Base-by-base conservation (phyloP, 2,113 vertebrate species). In the Pseudorasbora parva region DNA sequence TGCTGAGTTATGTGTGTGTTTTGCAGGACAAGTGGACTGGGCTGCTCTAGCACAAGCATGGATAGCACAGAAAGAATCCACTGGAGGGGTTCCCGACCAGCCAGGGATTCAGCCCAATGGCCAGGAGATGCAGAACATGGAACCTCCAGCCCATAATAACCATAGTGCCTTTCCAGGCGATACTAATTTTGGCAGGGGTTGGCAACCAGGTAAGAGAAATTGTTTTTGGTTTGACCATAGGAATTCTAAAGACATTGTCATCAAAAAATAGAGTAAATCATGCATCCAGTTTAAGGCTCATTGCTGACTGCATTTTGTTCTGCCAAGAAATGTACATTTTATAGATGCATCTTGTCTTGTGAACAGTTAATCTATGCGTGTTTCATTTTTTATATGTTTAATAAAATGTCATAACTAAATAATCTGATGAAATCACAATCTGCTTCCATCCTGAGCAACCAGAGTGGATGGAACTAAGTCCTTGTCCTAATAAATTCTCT, bases 11-110 rank as follows among this genome's bases (percentile, higher is more conserved):
- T 33, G 14, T 12, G 9, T 15, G 45, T 81, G 19, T 87, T 15
- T 25, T 85, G 60, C 74, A 99, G 98, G 98, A 91, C 98, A 99
- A 90, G 98, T 99, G 89, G 98, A 99, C 92, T 99, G 98, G 98
- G 98, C 98, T 75, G 98, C 98, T 33, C 94, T 99, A 92, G 98
- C 98, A 83, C 98, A 99, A 93, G 98, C 98, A 88, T 99, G 98
- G 98, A 99, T 99, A 89, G 98, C 98, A 72, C 98, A 99, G 78
- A 97, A 98, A 88, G 98, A 99, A 91, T 96, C 97, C 5, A 97
- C 96, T 6, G 97, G 96, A 85, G 93, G 94, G 4, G 89, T 82
- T 78, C 88, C 95, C 78, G 96, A 97, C 78, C 97, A 94, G 57
- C 96, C 90, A 64, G 94, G 84, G 84, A 91, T 97, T 82, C 96